Conservation (phyloP, 2,888 invertebrate species). For the Lasioglossum marginatum region DNA sequence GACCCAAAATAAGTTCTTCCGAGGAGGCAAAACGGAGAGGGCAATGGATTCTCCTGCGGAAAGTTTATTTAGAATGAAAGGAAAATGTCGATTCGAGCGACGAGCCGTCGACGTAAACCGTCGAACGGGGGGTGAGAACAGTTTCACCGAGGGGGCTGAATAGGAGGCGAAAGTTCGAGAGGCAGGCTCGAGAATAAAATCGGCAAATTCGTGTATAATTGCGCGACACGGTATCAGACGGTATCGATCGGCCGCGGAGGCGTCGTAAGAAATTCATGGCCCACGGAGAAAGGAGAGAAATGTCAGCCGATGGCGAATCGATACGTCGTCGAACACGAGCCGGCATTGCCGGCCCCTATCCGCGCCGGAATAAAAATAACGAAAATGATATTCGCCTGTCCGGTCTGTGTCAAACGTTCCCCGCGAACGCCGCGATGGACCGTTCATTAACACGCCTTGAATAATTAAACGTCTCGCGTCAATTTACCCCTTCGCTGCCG, state of each 20-base stretch:
- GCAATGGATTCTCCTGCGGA: neutral
- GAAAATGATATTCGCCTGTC: conserved; percentile 38
- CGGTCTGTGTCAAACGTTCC: neutral
- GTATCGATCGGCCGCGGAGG: conserved; percentile 57
- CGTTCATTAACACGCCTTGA: conserved; percentile 16
- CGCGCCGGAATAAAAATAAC: conserved; percentile 46
- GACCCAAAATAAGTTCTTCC: neutral
- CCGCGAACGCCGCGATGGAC: neutral
- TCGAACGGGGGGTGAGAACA: neutral
- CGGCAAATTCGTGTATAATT: conserved; percentile 47
- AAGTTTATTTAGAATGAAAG: neutral
- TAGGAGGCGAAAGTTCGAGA: neutral
- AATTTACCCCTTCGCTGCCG: conserved; percentile 3
- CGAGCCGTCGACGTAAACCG: neutral
- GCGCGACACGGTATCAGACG: conserved; percentile 31
- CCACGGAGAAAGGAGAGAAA: conserved; percentile 50
- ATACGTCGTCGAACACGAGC: conserved; percentile 60
- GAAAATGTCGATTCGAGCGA: neutral
- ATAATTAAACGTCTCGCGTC: conserved; percentile 9
- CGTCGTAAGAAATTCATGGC: conserved; percentile 70
- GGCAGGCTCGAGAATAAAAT: conserved; percentile 17
- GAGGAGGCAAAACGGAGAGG: neutral
- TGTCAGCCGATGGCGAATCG: conserved; percentile 65
- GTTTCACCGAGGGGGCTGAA: neutral
- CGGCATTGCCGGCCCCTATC: conserved; percentile 12